phyloP scores from a whole-genome alignment of 2,888 invertebrate species.

The Volucella bombylans region DNA sequence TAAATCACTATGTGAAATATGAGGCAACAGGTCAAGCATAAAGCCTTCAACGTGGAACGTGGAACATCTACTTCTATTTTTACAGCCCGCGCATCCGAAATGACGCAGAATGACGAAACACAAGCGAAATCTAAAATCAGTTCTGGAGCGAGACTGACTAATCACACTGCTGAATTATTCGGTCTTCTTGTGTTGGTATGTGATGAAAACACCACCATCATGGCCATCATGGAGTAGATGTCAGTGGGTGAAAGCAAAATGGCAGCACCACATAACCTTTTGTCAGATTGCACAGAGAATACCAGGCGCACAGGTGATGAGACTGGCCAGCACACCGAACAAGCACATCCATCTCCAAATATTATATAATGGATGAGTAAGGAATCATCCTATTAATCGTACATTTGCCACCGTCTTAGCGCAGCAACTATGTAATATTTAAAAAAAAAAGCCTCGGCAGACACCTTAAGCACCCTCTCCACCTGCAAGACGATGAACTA shows the following conservation, averaged over 20 bases:
- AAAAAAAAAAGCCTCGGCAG: neutral
- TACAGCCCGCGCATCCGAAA: constrained; percentile 47
- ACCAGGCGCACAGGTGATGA: constrained; percentile 35
- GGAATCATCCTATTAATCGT: neutral
- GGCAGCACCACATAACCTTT: constrained; percentile 2
- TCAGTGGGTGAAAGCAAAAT: neutral
- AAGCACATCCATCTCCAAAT: neutral
- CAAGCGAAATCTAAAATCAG: constrained; percentile 46
- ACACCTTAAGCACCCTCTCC: constrained; percentile 11
- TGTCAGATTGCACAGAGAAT: constrained; percentile 34
- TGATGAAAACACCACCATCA: neutral
- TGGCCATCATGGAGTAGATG: neutral
- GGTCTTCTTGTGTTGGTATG: neutral
- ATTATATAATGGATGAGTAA: neutral
- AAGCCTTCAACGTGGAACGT: constrained; percentile 48
- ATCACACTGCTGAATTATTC: constrained; percentile 23
- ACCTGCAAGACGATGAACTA: constrained; percentile 42
- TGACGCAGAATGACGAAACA: constrained; percentile 42
- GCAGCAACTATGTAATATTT: neutral
- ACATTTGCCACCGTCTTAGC: neutral
- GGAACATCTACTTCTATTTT: neutral
- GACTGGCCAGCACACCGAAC: neutral
- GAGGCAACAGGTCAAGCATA: constrained; percentile 58
- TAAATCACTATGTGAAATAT: constrained; percentile 19
- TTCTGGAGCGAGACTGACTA: constrained; percentile 60